Evolutionary conservation across 1,140 invertebrate species (phyloP).

Genomic region (Zelostemma sp.): DNA sequence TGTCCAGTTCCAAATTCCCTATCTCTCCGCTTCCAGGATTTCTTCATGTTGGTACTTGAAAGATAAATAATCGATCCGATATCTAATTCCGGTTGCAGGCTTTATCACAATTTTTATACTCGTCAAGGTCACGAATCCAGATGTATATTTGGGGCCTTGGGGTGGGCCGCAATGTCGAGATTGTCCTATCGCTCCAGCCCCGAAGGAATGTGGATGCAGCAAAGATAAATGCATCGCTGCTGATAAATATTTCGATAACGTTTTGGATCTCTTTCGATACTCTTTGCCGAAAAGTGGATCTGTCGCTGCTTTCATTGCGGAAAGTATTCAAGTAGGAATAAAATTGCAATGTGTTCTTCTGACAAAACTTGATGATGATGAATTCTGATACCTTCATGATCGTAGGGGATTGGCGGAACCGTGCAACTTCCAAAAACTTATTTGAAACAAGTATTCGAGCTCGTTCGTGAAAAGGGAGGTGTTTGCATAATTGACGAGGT

Average conservation of each 20-base stretch:
- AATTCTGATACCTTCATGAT: constrained; percentile 4
- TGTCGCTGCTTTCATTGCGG: constrained; percentile 91
- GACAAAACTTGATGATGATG: neutral
- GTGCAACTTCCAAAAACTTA: constrained; percentile 94
- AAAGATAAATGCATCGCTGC: constrained; percentile 77
- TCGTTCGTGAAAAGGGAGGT: constrained; percentile 85
- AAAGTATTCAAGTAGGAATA: constrained; percentile 86
- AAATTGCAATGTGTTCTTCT: neutral
- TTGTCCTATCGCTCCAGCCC: constrained; percentile 81
- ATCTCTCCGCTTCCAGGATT: constrained; percentile 83
- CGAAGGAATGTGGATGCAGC: constrained; percentile 77
- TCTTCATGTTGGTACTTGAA: constrained; percentile 78
- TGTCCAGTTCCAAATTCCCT: constrained; percentile 84
- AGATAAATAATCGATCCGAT: too few relatives aligned
- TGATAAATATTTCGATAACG: constrained; percentile 85
- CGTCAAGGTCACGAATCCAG: constrained; percentile 85
- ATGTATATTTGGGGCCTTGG: constrained; percentile 91
- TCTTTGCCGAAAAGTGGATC: constrained; percentile 78
- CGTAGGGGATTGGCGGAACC: constrained; percentile 86
- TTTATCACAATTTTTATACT: too few relatives aligned
- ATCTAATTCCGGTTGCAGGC: too few relatives aligned
- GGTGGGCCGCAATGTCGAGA: constrained; percentile 90
- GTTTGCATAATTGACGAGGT: constrained; percentile 95
- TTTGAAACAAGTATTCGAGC: constrained; percentile 84
- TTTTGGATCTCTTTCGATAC: constrained; percentile 83